Evolutionary conservation across 2,888 invertebrate species (phyloP).

Genomic region (Trissoscelio sp.): DNA sequence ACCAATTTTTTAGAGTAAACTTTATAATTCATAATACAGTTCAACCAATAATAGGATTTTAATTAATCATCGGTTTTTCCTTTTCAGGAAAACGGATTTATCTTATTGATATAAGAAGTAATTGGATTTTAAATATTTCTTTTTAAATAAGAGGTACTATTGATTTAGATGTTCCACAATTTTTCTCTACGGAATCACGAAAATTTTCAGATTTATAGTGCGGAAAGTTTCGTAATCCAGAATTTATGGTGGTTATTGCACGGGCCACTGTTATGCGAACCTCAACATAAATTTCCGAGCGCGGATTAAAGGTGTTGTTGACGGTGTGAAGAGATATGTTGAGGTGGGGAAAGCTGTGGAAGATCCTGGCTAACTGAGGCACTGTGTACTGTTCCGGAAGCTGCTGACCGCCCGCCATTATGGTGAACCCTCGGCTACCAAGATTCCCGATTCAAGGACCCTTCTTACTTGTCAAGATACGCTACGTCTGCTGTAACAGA

Average conservation of each 20-base stretch:
- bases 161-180: too few species aligned
- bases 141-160: too few species aligned
- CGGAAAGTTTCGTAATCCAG: slow-evolving; percentile 14
- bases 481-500: slow-evolving; percentile 79
- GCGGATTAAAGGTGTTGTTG: slow-evolving; percentile 95
- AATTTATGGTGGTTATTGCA: slow-evolving; percentile 25
- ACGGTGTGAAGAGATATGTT: slow-evolving; percentile 95
- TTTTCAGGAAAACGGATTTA: too few species aligned
- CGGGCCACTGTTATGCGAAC: slow-evolving; percentile 82
- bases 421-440: slow-evolving; percentile 80
- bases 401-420: slow-evolving; percentile 82
- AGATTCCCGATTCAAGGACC: slow-evolving; percentile 77
- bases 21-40: too few species aligned
- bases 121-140: too few species aligned
- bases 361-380: slow-evolving; percentile 93
- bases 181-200: too few species aligned
- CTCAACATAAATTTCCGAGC: slow-evolving; percentile 95
- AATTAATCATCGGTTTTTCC: too few species aligned
- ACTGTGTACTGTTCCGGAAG: slow-evolving; percentile 90
- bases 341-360: slow-evolving; percentile 95
- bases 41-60: too few species aligned
- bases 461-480: slow-evolving; percentile 82
- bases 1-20: too few species aligned
- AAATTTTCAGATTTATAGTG: slow-evolving; percentile 22
- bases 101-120: too few species aligned